phyloP scores from a whole-genome alignment of 2,113 vertebrate species.

The Mormyrus iriodes region DNA sequence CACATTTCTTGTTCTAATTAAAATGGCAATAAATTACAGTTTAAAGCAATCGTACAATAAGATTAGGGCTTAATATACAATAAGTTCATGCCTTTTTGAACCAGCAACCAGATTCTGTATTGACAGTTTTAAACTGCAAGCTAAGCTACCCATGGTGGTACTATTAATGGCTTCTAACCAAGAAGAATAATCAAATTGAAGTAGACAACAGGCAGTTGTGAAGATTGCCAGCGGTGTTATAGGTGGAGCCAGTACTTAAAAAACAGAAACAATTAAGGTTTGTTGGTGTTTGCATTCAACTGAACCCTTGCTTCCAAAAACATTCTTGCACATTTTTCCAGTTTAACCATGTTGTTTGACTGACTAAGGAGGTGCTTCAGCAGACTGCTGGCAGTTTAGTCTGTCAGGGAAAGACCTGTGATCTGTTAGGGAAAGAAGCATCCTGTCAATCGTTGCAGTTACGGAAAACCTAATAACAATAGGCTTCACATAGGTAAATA shows the following conservation, averaged over 20 bases:
- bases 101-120: neutral
- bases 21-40: conserved; percentile 13
- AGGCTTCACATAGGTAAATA: neutral
- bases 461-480: neutral
- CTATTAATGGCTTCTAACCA: neutral
- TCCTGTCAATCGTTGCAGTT: neutral
- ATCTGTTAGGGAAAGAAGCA: conserved; percentile 11
- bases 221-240: neutral
- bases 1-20: neutral
- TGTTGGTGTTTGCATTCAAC: conserved; percentile 38
- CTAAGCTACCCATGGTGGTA: neutral
- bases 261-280: conserved; percentile 51
- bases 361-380: neutral
- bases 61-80: conserved; percentile 7
- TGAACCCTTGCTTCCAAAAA: conserved; percentile 37
- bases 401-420: conserved; percentile 20
- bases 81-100: neutral
- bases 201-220: neutral
- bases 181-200: neutral
- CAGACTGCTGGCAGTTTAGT: conserved; percentile 25
- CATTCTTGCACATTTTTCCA: conserved; percentile 33
- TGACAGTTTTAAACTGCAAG: neutral
- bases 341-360: conserved; percentile 32
- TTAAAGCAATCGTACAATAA: neutral
- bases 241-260: conserved; percentile 9